Evolutionary conservation across 2,797 vertebrate species (phyloP), one percentile per base, ranked within the genome.

Genomic region (Falco peregrinus): DNA sequence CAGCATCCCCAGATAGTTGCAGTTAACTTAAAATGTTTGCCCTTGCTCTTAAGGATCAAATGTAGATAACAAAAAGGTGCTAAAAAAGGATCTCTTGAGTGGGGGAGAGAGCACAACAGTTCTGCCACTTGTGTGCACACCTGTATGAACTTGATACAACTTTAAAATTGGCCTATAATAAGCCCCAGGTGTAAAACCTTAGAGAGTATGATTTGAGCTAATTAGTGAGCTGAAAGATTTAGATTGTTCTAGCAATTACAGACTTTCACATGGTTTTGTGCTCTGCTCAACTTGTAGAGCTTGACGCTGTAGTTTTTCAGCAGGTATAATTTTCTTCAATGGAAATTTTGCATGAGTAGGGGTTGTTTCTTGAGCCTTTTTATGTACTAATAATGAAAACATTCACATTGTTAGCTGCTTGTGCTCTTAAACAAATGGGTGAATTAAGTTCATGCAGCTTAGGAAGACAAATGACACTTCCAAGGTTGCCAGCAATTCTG

Each of bases 401-500:
- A 33, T 68, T 75, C 17, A 51, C 33, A 22, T 33, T 63, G 39
- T 70, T 90, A 87, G 10, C 53, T 77, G 50, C 10, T 78, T 87
- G 63, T 87, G 19, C 57, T 81, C 76, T 85, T 87, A 87, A 96
- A 93, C 47, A 94, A 94, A 90, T 83, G 78, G 17, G 63, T 89
- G 75, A 91, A 64, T 77, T 26, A 31, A 89, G 53, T 89, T 75
- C n/a, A 6, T 19, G 54, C 65, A 82, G 65, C 51, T 96, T 77
- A 43, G 67, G 67, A 95, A 93, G 85, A 93, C 64, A 90, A 93
- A 96, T 76, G 51, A 33, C 70, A 33, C 39, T 80, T 76, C n/a
- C 59, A 82, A 87, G 84, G 77, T 84, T 96, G 82, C 95, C 91
- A 88, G 89, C 45, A 92, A 17, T 89, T 84, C 61, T 82, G 80